phyloP scores from a whole-genome alignment of 2,113 vertebrate genomes.

The Tachysurus fulvidraco region DNA sequence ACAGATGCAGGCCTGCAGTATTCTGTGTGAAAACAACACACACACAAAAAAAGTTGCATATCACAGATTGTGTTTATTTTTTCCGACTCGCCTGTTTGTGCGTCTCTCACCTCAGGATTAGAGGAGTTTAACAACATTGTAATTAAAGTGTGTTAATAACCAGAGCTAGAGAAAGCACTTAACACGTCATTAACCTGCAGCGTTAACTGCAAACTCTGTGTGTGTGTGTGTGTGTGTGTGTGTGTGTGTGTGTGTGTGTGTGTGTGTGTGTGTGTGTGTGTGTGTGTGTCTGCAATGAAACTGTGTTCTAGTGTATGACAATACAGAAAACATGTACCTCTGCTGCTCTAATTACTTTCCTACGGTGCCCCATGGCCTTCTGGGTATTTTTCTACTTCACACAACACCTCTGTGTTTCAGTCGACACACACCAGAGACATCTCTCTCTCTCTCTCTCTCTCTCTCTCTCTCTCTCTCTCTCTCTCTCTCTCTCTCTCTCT shows the following conservation, averaged over 20 bases:
- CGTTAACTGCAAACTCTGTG: background rate
- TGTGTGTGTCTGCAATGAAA: background rate
- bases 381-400: constrained; percentile 72
- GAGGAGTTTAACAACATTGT: background rate
- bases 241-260: background rate
- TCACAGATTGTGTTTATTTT: background rate
- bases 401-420: constrained; percentile 68
- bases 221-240: constrained; percentile 11
- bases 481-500: constrained; percentile 5
- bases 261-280: no score
- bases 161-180: constrained; percentile 25
- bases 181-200: constrained; percentile 40
- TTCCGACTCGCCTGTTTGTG: background rate
- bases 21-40: background rate
- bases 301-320: constrained; percentile 1
- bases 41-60: background rate
- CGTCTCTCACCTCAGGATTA: constrained; percentile 27
- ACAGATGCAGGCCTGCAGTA: background rate
- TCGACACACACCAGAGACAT: constrained; percentile 62
- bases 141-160: constrained; percentile 32
- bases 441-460: constrained; percentile 20
- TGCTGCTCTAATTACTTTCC: constrained; percentile 72
- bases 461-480: constrained; percentile 27
- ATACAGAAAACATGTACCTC: background rate
- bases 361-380: constrained; percentile 67